These are phyloP conservation scores for Sanderia malayensis DNA, from an alignment of 30 jellyfish, hydroid and myxozoan genomes.

Conservation along the genomic window DNA sequence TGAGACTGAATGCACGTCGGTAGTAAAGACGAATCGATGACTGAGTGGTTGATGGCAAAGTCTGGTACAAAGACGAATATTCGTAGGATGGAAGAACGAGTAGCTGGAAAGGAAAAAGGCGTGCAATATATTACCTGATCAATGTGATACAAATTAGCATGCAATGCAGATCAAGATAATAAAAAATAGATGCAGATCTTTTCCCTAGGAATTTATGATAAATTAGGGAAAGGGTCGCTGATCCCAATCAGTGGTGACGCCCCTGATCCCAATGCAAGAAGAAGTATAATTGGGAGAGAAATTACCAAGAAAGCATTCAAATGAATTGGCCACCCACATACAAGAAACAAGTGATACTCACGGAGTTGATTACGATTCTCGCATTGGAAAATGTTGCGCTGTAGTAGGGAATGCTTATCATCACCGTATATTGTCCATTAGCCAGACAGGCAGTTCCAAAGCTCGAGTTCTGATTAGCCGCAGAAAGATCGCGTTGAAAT, in stretches of 20 bases:
- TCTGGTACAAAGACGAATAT: conserved; percentile 47
- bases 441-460: conserved; percentile 84
- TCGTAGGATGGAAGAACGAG: conserved; percentile 74
- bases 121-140: too few relatives aligned
- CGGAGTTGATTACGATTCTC: conserved; percentile 62
- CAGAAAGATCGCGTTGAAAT: conserved; percentile 28
- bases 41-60: conserved; percentile 44
- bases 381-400: conserved; percentile 78
- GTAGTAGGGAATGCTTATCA: conserved; percentile 58
- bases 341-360: too few relatives aligned
- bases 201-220: too few relatives aligned
- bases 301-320: too few relatives aligned
- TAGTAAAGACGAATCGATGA: conserved; percentile 44
- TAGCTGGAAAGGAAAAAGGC: conserved; percentile 37
- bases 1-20: conserved; percentile 48
- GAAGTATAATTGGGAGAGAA: too few relatives aligned
- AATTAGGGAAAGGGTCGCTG: too few relatives aligned
- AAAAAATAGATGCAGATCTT: too few relatives aligned
- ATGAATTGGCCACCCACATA: too few relatives aligned
- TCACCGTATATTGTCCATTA: conserved; percentile 63
- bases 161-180: too few relatives aligned
- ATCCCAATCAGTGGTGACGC: too few relatives aligned
- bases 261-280: too few relatives aligned
- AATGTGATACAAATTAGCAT: too few relatives aligned
- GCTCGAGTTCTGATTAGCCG: conserved; percentile 41